A percentile compares a stretch with the other conserved stretches of the same genome.
phyloP scores from a whole-genome alignment of 2,113 vertebrate species.

The Nerophis ophidion region DNA sequence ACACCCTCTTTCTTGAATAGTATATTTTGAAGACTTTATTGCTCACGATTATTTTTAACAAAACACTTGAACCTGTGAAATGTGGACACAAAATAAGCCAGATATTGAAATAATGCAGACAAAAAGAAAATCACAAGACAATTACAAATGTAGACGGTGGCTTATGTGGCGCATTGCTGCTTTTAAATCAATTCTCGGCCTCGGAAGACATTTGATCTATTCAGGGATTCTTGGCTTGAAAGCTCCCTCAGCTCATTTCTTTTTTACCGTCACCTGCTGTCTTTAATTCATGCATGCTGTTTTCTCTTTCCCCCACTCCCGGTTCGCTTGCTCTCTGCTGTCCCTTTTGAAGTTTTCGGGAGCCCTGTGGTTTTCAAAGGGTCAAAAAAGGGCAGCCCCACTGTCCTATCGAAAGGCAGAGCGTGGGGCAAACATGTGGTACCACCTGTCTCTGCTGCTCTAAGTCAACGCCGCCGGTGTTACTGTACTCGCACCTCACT shows the following conservation, averaged over 20 bases:
- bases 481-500: slow-evolving; percentile 42
- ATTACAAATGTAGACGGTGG: no score
- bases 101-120: no score
- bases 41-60: no score
- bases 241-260: slow-evolving; percentile 27
- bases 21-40: no score
- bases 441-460: slow-evolving; percentile 59
- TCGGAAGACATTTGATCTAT: slow-evolving; percentile 17
- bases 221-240: slow-evolving; percentile 27
- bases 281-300: slow-evolving; percentile 55
- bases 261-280: slow-evolving; percentile 55
- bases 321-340: slow-evolving; percentile 30
- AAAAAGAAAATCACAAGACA: no score
- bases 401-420: slow-evolving; percentile 43
- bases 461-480: slow-evolving; percentile 55
- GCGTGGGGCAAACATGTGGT: slow-evolving; percentile 31
- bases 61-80: no score
- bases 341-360: slow-evolving; percentile 53
- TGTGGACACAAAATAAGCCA: no score
- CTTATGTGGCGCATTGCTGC: background rate
- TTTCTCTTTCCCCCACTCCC: slow-evolving; percentile 37
- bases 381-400: slow-evolving; percentile 51
- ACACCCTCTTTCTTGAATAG: no score
- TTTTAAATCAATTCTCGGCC: slow-evolving; percentile 8
- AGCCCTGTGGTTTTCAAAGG: slow-evolving; percentile 58